Conservation (phyloP, 2,113 vertebrate genomes). For the Sphaerodactylus townsendi region DNA sequence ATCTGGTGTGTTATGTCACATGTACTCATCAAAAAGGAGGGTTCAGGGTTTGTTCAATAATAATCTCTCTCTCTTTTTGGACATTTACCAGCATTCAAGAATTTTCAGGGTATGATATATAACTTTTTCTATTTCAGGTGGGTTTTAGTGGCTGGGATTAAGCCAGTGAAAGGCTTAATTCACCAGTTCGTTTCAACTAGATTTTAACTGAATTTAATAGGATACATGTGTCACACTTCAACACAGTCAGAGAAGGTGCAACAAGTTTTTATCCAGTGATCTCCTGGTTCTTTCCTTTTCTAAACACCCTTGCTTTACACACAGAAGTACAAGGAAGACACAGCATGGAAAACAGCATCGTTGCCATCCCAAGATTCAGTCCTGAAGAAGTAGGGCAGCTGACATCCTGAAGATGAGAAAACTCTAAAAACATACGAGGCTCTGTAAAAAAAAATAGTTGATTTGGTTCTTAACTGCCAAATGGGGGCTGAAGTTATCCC, state of each 20-base stretch:
- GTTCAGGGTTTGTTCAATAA: background rate
- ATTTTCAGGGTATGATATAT: background rate
- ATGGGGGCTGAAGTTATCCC: too few relatives aligned
- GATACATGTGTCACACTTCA: background rate
- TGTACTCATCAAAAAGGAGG: too few relatives aligned
- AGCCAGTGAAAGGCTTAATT: background rate
- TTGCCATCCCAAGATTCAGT: background rate
- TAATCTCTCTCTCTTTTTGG: background rate
- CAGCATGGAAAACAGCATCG: background rate
- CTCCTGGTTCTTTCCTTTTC: background rate
- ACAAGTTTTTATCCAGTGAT: background rate
- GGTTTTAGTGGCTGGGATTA: background rate
- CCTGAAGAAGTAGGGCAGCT: background rate
- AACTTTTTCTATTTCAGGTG: background rate
- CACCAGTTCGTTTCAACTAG: background rate
- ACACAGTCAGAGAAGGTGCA: background rate
- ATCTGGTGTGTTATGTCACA: background rate
- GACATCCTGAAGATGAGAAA: background rate
- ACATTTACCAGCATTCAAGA: background rate
- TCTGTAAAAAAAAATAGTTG: background rate
- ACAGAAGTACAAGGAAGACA: background rate
- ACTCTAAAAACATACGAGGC: background rate
- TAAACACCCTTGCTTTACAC: background rate
- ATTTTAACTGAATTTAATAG: background rate
- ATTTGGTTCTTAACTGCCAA: too few relatives aligned